Evolutionary conservation across 2,888 invertebrate species (phyloP).

Genomic region (Pheosia tremula): DNA sequence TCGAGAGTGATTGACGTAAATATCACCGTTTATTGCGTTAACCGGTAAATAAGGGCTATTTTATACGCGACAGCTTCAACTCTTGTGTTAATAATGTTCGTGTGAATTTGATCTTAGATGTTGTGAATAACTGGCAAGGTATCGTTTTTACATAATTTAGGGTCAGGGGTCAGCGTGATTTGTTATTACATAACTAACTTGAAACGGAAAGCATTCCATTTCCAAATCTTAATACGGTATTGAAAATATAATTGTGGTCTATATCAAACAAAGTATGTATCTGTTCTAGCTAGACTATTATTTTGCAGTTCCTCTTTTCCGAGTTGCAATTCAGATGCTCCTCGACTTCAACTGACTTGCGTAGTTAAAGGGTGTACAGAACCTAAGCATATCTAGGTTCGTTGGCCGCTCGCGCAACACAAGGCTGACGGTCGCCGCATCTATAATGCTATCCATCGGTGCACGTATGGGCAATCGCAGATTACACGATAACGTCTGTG

Average conservation of each 20-base stretch:
- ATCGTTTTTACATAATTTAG: too few relatives aligned
- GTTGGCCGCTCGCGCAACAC: conserved; percentile 27
- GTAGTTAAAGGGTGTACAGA: conserved; percentile 15
- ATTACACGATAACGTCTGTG: conserved; percentile 14
- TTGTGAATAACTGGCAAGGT: too few relatives aligned
- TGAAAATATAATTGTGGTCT: too few relatives aligned
- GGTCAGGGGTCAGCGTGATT: too few relatives aligned
- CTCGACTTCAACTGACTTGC: background rate
- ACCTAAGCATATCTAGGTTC: conserved; percentile 25
- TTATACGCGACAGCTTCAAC: background rate
- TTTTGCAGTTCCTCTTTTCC: too few relatives aligned
- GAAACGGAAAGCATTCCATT: too few relatives aligned
- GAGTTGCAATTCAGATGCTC: background rate
- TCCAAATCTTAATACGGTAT: too few relatives aligned
- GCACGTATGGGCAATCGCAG: conserved; percentile 24
- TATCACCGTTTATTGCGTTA: background rate
- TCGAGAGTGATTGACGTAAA: conserved; percentile 7
- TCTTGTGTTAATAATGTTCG: background rate
- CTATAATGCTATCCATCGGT: conserved; percentile 28
- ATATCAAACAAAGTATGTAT: too few relatives aligned
- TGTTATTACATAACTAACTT: too few relatives aligned
- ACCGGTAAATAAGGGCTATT: background rate
- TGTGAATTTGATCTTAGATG: too few relatives aligned
- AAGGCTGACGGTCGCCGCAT: conserved; percentile 25
- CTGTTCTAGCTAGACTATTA: too few relatives aligned